Evolutionary conservation across 2,113 vertebrate genomes (phyloP).

Genomic region (Henicopernis longicauda): DNA sequence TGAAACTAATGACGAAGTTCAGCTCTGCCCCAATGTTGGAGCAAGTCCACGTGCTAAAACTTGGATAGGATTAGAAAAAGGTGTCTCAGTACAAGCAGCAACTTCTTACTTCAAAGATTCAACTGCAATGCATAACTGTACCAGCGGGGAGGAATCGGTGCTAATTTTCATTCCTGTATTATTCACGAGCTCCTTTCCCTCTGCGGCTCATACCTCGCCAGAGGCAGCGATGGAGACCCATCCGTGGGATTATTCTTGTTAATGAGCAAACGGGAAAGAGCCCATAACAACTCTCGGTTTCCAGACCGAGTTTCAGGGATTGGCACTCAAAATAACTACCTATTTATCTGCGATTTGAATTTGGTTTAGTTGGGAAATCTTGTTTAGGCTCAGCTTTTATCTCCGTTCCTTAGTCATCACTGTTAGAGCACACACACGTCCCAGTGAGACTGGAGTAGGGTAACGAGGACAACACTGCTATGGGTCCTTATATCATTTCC

Average conservation of each 20-base stretch:
- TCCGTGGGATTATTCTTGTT: neutral
- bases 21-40: accelerated
- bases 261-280: neutral
- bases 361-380: neutral
- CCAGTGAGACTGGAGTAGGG: accelerated
- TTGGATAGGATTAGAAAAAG: neutral
- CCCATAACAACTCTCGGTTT: neutral
- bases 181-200: neutral
- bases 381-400: neutral
- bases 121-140: accelerated
- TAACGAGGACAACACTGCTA: neutral
- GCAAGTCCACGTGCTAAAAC: neutral
- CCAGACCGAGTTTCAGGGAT: neutral
- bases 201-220: neutral
- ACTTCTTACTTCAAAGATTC: neutral
- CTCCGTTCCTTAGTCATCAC: neutral
- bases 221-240: neutral
- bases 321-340: accelerated
- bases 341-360: neutral
- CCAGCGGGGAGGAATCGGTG: accelerated
- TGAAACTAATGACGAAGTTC: neutral
- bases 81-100: neutral
- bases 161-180: neutral
- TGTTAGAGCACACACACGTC: neutral
- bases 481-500: accelerated